Evolutionary conservation across 1,140 invertebrate genomes (phyloP).

Genomic region (Palaemon carinicauda): DNA sequence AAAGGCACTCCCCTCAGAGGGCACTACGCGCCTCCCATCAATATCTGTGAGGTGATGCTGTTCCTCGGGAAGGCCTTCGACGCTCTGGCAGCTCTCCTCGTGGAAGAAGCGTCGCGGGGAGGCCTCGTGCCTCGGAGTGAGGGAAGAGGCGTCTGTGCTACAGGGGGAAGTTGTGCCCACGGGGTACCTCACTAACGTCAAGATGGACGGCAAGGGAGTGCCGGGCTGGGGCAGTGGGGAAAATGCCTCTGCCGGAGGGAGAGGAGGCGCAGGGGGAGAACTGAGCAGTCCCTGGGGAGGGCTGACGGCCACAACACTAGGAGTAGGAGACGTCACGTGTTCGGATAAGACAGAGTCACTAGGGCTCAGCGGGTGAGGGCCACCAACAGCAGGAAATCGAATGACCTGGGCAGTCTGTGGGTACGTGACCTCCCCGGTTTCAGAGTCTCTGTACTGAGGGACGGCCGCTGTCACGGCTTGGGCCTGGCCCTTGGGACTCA

Average conservation of each 20-base stretch:
- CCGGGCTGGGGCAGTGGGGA: background rate
- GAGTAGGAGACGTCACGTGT: constrained; percentile 12
- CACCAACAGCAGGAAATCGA: background rate
- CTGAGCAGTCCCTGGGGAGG: constrained; percentile 11
- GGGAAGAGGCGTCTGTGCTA: background rate
- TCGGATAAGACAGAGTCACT: background rate
- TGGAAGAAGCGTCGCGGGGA: constrained; percentile 11
- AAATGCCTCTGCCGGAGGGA: background rate
- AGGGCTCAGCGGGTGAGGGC: background rate
- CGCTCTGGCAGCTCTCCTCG: constrained; percentile 22
- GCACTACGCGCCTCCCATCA: constrained; percentile 27
- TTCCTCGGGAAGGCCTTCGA: background rate
- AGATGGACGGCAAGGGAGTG: constrained; percentile 47
- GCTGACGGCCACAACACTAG: background rate
- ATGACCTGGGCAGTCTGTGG: constrained; percentile 7
- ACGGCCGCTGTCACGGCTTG: too few species aligned
- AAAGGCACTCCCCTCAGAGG: constrained; percentile 35
- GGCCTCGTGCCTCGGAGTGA: constrained; percentile 1
- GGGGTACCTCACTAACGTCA: constrained; percentile 30
- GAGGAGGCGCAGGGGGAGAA: background rate
- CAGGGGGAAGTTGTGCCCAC: constrained; percentile 23
- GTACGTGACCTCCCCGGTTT: constrained; percentile 35
- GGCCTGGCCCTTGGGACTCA: background rate
- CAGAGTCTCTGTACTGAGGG: constrained; percentile 42
- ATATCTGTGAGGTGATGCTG: constrained; percentile 17